Conservation (phyloP, 2,113 vertebrate species). For the Larimichthys polyactis region DNA sequence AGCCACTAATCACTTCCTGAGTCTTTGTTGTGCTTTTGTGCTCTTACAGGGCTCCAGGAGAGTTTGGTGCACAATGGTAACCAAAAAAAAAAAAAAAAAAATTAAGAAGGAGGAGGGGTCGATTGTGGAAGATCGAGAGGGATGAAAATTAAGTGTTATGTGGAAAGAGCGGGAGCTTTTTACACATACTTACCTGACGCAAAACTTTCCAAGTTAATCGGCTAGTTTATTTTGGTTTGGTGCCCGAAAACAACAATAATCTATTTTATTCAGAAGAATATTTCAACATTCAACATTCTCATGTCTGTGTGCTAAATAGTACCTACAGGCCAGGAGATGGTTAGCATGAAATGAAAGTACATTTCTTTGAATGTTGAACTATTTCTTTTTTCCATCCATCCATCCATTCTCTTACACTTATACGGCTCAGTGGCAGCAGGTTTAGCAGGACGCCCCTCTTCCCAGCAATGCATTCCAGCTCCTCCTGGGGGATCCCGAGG, state of each 20-base stretch:
- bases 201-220: neutral
- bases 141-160: conserved; percentile 32
- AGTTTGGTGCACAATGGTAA: conserved; percentile 63
- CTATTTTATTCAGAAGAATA: neutral
- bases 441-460: no score
- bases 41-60: conserved; percentile 54
- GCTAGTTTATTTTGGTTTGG: neutral
- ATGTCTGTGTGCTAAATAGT: neutral
- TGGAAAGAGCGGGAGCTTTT: neutral
- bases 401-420: no score
- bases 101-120: neutral
- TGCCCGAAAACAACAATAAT: neutral
- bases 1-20: conserved; percentile 81
- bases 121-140: conserved; percentile 15
- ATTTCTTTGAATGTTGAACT: neutral
- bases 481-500: no score
- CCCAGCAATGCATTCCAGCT: no score
- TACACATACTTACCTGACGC: neutral
- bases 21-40: conserved; percentile 77
- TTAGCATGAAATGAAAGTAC: neutral
- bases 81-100: conserved; percentile 34
- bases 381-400: neutral
- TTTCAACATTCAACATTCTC: neutral
- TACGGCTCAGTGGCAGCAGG: no score
- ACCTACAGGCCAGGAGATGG: neutral